These are phyloP conservation scores for Hormaphis cornu DNA, from an alignment of 1,140 invertebrate genomes.

Conservation along the genomic window DNA sequence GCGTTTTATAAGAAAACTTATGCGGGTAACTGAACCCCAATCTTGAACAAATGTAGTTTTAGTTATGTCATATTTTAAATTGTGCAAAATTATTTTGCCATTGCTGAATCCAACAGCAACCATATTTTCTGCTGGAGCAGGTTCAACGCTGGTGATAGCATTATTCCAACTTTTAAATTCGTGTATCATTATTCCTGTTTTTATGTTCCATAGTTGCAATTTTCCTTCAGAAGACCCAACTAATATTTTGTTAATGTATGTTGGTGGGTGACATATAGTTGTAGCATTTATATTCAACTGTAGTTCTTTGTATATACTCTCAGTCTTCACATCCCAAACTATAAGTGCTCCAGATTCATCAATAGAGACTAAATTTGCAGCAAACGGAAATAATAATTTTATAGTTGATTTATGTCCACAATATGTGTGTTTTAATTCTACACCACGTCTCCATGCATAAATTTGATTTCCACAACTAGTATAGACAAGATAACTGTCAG, in stretches of 20 bases:
- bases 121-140: conserved; percentile 82
- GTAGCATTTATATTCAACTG: conserved; percentile 59
- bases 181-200: conserved; percentile 65
- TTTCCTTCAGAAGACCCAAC: conserved; percentile 79
- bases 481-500: conserved; percentile 72
- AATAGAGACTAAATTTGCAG: conserved; percentile 71
- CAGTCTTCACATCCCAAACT: conserved; percentile 76
- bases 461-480: conserved; percentile 61
- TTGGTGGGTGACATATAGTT: conserved; percentile 73
- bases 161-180: conserved; percentile 69
- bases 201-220: conserved; percentile 86
- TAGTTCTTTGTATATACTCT: conserved; percentile 56
- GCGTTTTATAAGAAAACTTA: conserved; percentile 62
- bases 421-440: conserved; percentile 74
- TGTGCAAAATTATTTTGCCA: conserved; percentile 78
- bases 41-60: conserved; percentile 83
- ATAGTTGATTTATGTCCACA: conserved; percentile 65
- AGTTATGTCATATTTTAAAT: conserved; percentile 76
- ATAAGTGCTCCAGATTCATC: conserved; percentile 68
- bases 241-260: conserved; percentile 92
- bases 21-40: conserved; percentile 75
- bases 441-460: conserved; percentile 78
- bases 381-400: conserved; percentile 76
- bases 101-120: conserved; percentile 73
- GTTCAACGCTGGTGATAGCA: conserved; percentile 55